Percentiles rank a stretch among this genome's conserved stretches.
These are phyloP conservation scores for Leucopsar rothschildi DNA, from an alignment of 2,113 vertebrate genomes.

Conservation along the genomic window DNA sequence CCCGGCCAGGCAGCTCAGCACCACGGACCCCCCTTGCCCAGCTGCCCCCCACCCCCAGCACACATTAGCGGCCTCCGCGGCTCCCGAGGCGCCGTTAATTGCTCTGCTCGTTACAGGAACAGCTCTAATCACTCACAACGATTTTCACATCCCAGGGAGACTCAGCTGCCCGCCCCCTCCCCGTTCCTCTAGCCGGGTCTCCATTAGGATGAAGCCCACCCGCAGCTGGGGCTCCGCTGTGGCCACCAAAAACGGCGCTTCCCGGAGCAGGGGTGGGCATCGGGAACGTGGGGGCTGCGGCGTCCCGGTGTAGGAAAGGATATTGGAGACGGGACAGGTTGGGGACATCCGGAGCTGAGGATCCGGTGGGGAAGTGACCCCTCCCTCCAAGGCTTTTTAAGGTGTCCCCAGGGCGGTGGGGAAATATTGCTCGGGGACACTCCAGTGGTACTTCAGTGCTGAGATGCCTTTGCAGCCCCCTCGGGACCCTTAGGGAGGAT, in stretches of 20 bases:
- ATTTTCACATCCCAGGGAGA: slow-evolving; percentile 29
- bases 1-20: not conserved
- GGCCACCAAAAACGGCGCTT: not conserved
- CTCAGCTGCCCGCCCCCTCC: not conserved
- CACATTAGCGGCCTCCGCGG: not conserved
- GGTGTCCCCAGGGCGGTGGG: not conserved
- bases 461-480: not conserved
- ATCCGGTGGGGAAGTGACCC: not conserved
- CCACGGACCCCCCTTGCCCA: not conserved
- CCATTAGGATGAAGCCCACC: slow-evolving; percentile 22
- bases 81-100: slow-evolving; percentile 27
- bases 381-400: not conserved
- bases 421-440: not conserved
- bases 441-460: not conserved
- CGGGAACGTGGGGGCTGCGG: fast-evolving
- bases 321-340: not conserved
- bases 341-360: not conserved
- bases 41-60: not conserved
- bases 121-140: slow-evolving; percentile 48
- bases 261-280: not conserved
- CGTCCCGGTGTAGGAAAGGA: not conserved
- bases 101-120: slow-evolving; percentile 24
- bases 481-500: not conserved
- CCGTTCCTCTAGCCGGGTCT: not conserved
- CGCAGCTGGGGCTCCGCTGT: not conserved